A percentile compares a stretch with the other conserved stretches of the same genome.
phyloP scores from a whole-genome alignment of 1,140 invertebrate genomes.

The Macrosteles quadrilineatus region DNA sequence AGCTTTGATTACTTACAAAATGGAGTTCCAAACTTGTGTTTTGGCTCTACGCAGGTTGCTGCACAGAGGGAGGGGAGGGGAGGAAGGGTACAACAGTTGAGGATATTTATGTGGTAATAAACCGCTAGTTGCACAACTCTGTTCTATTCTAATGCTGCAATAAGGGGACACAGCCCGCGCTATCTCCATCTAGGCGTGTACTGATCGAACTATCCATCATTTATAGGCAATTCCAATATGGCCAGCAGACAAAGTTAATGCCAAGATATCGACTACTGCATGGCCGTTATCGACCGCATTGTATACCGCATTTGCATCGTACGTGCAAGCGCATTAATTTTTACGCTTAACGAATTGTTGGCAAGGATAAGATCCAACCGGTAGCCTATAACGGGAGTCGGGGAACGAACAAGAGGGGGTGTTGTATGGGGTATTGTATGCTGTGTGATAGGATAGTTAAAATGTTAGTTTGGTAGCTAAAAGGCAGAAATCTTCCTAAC shows the following conservation, averaged over 20 bases:
- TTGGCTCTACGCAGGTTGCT: too few relatives aligned
- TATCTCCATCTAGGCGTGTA: conserved; percentile 11
- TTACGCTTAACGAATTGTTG: too few relatives aligned
- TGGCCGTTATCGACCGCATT: background rate
- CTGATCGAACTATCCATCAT: conserved; percentile 8
- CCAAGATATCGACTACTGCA: conserved; percentile 14
- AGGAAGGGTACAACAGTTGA: background rate
- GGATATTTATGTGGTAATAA: conserved; percentile 21
- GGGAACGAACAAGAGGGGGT: too few relatives aligned
- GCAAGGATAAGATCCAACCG: too few relatives aligned
- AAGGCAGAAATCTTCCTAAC: too few relatives aligned
- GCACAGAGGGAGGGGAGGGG: too few relatives aligned
- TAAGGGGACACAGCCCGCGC: background rate
- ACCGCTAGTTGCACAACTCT: conserved; percentile 8
- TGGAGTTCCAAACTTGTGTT: too few relatives aligned
- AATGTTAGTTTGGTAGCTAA: too few relatives aligned
- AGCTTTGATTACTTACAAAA: too few relatives aligned
- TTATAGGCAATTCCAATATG: conserved; percentile 19
- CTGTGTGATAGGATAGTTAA: too few relatives aligned
- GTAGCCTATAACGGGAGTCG: too few relatives aligned
- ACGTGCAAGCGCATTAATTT: conserved; percentile 4
- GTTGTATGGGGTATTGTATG: too few relatives aligned
- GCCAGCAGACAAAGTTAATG: background rate
- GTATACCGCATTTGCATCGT: conserved; percentile 5
- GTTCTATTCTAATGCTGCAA: conserved; percentile 21